Evolutionary conservation across 2,888 invertebrate species (phyloP).

Genomic region (Stenichneumon culpator): DNA sequence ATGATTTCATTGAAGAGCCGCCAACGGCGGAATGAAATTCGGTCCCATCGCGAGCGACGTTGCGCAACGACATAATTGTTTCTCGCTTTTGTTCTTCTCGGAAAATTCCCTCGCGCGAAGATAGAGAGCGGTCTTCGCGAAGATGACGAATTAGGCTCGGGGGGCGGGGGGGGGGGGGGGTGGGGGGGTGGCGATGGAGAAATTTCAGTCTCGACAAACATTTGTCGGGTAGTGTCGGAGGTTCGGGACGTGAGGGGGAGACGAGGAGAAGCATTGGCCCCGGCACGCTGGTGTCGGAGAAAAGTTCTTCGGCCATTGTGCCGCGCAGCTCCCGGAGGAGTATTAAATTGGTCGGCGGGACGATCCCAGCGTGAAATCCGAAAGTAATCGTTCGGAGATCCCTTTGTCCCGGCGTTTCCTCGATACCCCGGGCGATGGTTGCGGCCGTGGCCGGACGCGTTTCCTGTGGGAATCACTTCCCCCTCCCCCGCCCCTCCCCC

Average conservation of each 20-base stretch:
- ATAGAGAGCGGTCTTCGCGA: background rate
- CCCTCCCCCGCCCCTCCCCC: conserved; percentile 47
- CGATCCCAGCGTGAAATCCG: conserved; percentile 78
- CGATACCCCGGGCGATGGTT: conserved; percentile 69
- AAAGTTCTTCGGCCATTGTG: conserved; percentile 66
- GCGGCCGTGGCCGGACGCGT: conserved; percentile 66
- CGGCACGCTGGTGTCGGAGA: conserved; percentile 40
- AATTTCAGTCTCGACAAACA: conserved; percentile 41
- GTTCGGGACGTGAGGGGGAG: background rate
- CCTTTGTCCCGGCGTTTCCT: conserved; percentile 75
- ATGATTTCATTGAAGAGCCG: background rate
- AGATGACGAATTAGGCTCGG: conserved; percentile 36
- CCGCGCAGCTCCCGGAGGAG: conserved; percentile 65
- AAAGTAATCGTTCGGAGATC: conserved; percentile 76
- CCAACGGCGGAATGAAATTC: background rate
- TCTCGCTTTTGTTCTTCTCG: conserved; percentile 17
- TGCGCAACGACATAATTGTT: background rate
- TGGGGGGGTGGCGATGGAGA: background rate
- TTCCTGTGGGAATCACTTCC: conserved; percentile 70
- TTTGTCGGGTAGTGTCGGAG: conserved; percentile 36
- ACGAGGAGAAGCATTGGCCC: conserved; percentile 5
- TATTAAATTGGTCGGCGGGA: conserved; percentile 71
- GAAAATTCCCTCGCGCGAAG: conserved; percentile 16
- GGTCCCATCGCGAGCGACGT: background rate
- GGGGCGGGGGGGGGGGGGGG: no score